Evolutionary conservation across 2,888 invertebrate genomes (phyloP), one percentile per base, ranked within the genome.

Genomic region (Rotaria magnacalcarata): DNA sequence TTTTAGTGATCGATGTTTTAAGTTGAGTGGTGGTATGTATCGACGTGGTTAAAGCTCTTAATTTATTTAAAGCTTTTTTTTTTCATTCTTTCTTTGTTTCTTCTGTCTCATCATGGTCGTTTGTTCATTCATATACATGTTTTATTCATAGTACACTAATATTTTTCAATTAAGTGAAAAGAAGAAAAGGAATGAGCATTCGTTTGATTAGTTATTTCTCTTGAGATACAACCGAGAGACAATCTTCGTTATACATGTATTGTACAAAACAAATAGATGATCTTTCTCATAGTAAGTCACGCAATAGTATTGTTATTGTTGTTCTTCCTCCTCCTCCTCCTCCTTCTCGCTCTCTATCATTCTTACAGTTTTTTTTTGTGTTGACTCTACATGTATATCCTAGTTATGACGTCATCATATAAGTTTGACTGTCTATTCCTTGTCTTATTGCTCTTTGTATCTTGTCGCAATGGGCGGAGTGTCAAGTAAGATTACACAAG

Each of bases 401-500:
- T 5, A 34, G 16, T 34, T 34, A 19, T 67, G 34, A 67, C 67
- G 34, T 67, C 67, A 67, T 67, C 67, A 5, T 60, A 60, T 60
- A 67, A 24, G 14, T 27, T 67, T 67, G 34, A 34, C 34, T 34
- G 2, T 60, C 27, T 11, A 27, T 10, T 67, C 10, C 24, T 41
- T 41, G 34, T 67, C 7, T 67, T 27, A 2, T 11, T 60, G n/a
- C 56, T 21, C 60, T 67, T 67, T 34, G 11, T 67, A 34, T 67
- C 5, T 67, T 67, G 19, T 67, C 34, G 67, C 34, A 16, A 67
- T 67, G 67, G 67, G 34, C 67, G 67, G 67, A 67, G 67, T 67
- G 67, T 67, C 67, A 67, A 67, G 67, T 67, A 67, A 67, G 67
- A 67, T 67, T 67, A 67, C 67, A 67, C 67, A 67, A 67, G 67